Base-by-base conservation (phyloP, 2,797 vertebrate species). In the Momotus momota region DNA sequence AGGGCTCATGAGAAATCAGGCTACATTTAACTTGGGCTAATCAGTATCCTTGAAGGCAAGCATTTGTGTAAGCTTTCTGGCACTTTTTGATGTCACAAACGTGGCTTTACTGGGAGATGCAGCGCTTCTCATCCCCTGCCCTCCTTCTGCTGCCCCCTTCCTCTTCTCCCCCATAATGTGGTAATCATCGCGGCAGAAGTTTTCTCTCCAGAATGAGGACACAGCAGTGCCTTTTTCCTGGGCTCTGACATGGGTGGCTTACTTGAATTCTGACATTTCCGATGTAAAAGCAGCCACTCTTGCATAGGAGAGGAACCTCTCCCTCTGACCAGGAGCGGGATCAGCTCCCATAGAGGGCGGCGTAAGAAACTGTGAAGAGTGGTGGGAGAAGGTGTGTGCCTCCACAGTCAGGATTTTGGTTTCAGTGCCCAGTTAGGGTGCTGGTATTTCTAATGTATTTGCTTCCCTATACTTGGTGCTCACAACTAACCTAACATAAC, bases 181-280 rank as follows among this genome's bases (percentile, higher is more conserved):
- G 35, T 58, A 66, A 14, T 35, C 0, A 0, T 43, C 0, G 0
- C 0, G 0, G 14, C 19, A 54, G 62, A 62, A 71, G 22, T 7
- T 55, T 90, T 78, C 41, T 94, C 22, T 52, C 57, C 6, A 79
- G 16, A 6, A 79, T 49, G 22, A 58, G 4, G 40, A 54, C 0
- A 2, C 43, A 84, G 43, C 38, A 49, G 20, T 20, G 31, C 14
- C 62, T 86, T 81, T 49, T 20, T 13, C 60, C 23, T 43, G 33
- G 33, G 22, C 35, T 62, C 8, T 18, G 38, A 5, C 12, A 31
- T 6, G n/a, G 19, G 29, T 26, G 29, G 38, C 21, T 41, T 16
- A 14, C n/a, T 65, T 61, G 27, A 79, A 69, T 54, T 45, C 27
- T 74, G 52, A 65, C 3, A 25, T 66, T 26, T 31, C 20, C 1